These are phyloP conservation scores for Periparus ater DNA, from an alignment of 2,797 vertebrate genomes.

Conservation along the genomic window DNA sequence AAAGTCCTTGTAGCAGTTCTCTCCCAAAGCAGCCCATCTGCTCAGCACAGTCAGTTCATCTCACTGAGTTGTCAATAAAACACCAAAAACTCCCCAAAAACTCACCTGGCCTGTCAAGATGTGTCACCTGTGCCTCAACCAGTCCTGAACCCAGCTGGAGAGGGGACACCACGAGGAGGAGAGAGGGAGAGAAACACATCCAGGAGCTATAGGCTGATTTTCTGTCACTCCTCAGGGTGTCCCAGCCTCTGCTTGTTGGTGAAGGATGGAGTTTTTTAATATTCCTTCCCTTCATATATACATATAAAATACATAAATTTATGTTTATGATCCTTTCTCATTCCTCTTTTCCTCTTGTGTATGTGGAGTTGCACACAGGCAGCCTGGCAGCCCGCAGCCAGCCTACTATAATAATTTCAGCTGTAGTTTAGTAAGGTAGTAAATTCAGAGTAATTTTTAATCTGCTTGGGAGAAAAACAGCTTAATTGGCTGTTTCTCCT, in stretches of 20 bases:
- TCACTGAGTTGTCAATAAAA: not conserved
- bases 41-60: not conserved
- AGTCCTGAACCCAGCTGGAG: not conserved
- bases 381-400: not conserved
- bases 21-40: not conserved
- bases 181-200: not conserved
- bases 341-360: not conserved
- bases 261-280: not conserved
- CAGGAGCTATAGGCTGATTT: not conserved
- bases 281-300: not conserved
- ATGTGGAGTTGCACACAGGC: not conserved
- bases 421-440: not conserved
- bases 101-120: not conserved
- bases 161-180: not conserved
- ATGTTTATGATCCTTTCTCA: not conserved
- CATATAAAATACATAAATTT: not conserved
- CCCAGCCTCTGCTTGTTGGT: not conserved
- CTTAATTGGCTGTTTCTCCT: not conserved
- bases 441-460: slow-evolving; percentile 33
- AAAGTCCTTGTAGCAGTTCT: not conserved
- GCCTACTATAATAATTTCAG: not conserved
- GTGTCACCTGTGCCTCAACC: not conserved
- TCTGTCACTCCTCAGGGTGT: not conserved
- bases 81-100: not conserved
- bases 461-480: not conserved